Conservation (phyloP, 2,888 invertebrate species). For the Disparrhopalites patrizii region DNA sequence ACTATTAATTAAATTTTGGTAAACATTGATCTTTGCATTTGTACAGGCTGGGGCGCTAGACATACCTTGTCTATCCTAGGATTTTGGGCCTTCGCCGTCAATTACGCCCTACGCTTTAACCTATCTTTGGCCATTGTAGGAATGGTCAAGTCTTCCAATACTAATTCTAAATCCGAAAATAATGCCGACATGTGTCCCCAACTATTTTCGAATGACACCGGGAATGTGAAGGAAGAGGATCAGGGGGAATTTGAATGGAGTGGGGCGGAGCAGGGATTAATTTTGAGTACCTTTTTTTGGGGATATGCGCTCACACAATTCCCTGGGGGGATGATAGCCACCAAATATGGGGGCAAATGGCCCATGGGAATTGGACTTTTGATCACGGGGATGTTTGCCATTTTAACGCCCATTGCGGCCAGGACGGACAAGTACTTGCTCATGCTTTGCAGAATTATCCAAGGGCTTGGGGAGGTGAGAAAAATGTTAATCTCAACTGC, state of each 20-base stretch:
- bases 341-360: constrained; percentile 78
- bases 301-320: constrained; percentile 79
- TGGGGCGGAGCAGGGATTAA: constrained; percentile 34
- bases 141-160: constrained; percentile 6
- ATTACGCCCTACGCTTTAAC: constrained; percentile 47
- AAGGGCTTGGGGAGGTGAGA: constrained; percentile 77
- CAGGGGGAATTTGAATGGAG: constrained; percentile 31
- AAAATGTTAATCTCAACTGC: too few relatives aligned
- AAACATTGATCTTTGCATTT: too few relatives aligned
- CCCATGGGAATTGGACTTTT: constrained; percentile 76
- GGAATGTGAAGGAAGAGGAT: too few relatives aligned
- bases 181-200: constrained; percentile 1
- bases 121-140: constrained; percentile 39
- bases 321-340: constrained; percentile 76
- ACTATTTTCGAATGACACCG: background rate
- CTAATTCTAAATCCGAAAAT: background rate
- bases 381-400: constrained; percentile 74
- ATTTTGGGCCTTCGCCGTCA: constrained; percentile 44
- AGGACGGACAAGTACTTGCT: constrained; percentile 68
- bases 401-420: constrained; percentile 73
- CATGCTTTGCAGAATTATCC: constrained; percentile 67
- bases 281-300: constrained; percentile 65
- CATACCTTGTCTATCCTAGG: constrained; percentile 43
- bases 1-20: too few relatives aligned
- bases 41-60: constrained; percentile 46